Conservation (phyloP, 2,797 vertebrate species). For the Enteromius paludinosus region DNA sequence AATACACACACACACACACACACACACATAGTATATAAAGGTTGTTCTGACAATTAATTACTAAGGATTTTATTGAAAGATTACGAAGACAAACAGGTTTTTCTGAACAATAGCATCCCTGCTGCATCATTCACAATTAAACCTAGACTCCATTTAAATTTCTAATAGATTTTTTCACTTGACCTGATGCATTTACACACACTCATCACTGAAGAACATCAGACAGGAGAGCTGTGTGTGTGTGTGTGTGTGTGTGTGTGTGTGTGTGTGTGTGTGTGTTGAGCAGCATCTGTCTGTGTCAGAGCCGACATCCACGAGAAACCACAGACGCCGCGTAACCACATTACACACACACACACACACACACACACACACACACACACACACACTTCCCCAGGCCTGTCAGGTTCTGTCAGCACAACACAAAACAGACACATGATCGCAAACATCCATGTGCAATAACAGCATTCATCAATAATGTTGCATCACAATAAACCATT, state of each 20-base stretch:
- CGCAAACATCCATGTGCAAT: not conserved
- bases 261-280: not conserved
- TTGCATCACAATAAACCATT: not conserved
- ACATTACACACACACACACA: not conserved
- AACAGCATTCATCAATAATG: not conserved
- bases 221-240: not conserved
- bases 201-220: not conserved
- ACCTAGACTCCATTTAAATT: not conserved
- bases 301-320: not conserved
- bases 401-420: not conserved
- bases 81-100: not conserved
- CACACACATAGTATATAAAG: not conserved
- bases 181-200: not conserved
- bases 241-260: not conserved
- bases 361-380: not conserved
- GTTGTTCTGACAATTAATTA: not conserved
- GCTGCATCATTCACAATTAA: not conserved
- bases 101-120: not conserved
- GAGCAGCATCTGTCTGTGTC: not conserved
- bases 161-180: not conserved
- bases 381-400: not conserved
- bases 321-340: not conserved
- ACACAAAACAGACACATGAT: not conserved
- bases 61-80: not conserved
- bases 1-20: too few species aligned